Evolutionary conservation across 2,888 invertebrate genomes (phyloP), one percentile per base, ranked within the genome.

Genomic region (Xestia c-nigrum): DNA sequence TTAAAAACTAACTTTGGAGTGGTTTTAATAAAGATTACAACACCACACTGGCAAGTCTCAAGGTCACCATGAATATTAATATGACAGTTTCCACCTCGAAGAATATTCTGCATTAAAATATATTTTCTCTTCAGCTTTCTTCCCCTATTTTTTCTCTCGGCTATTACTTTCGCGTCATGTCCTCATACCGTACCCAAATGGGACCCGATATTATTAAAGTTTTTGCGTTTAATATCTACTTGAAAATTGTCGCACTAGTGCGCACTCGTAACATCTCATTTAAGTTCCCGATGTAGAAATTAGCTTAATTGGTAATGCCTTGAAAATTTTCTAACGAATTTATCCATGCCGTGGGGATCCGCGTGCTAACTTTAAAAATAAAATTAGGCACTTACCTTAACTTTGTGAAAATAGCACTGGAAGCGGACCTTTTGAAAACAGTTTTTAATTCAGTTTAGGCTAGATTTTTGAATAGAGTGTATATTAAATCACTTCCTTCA

Each of bases 61-160:
- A 84, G 84, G 88, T 82, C 84, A 78, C 52, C 63, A 84, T 87
- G 86, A 86, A 87, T 88, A 86, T 84, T 87, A 80, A 83, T 85
- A 83, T 77, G 76, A 76, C 74, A 67, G 84, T 80, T 87, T 76
- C 82, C 74, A 84, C 64, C 76, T 73, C 86, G 52, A 68, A 72
- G 76, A 77, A 76, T 80, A 85, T 84, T 88, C 69, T 73, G 63
- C 83, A 86, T 87, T 84, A 75, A 74, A 87, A 83, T 84, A 67
- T 64, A 84, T 80, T 79, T 85, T 85, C 77, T 67, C 47, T 77
- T 78, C 72, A 76, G 76, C 59, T 72, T 70, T 64, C 19, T 71
- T 57, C 65, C 40, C 61, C 68, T 80, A 82, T 84, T 78, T 86
- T 85, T 76, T 81, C 65, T 72, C 69, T 38, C 47, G 40, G 50